Conservation (phyloP, 1,140 invertebrate species). For the Leptoteleia sp. region DNA sequence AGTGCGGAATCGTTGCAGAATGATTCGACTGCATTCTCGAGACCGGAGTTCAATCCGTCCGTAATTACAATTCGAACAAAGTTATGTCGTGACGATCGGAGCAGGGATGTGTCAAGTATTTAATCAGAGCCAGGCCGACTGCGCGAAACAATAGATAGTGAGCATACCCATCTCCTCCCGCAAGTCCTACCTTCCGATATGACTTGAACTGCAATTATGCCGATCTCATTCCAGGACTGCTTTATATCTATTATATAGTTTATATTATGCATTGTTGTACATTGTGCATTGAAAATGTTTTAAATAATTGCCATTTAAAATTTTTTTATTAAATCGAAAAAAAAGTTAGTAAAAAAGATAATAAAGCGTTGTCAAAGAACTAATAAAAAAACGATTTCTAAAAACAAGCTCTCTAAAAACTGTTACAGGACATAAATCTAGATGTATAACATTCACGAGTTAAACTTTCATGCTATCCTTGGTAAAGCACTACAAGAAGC, state of each 20-base stretch:
- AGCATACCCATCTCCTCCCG: constrained; percentile 68
- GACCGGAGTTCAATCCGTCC: constrained; percentile 63
- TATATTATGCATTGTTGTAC: constrained; percentile 34
- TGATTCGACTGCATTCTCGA: constrained; percentile 59
- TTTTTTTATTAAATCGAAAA: constrained; percentile 5
- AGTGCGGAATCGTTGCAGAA: constrained; percentile 52
- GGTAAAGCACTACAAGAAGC: no score
- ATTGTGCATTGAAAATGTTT: constrained; percentile 2
- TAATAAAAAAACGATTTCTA: no score
- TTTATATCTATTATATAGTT: constrained; percentile 42
- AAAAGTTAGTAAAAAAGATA: no score
- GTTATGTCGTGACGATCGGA: constrained; percentile 74
- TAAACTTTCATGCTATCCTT: no score
- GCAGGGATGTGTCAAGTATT: constrained; percentile 80
- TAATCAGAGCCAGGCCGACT: constrained; percentile 77
- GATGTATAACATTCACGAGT: no score
- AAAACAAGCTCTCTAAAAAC: no score
- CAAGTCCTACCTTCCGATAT: constrained; percentile 62
- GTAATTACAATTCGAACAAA: constrained; percentile 81
- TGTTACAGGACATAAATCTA: no score
- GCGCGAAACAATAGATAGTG: constrained; percentile 77
- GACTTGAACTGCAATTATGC: constrained; percentile 70
- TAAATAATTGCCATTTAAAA: background rate
- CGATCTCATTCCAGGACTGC: constrained; percentile 68
- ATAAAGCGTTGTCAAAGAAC: no score